A percentile compares a stretch with the other conserved stretches of the same genome.
Evolutionary conservation across 1,140 invertebrate genomes (phyloP).

Genomic region (Drosophila melanogaster): DNA sequence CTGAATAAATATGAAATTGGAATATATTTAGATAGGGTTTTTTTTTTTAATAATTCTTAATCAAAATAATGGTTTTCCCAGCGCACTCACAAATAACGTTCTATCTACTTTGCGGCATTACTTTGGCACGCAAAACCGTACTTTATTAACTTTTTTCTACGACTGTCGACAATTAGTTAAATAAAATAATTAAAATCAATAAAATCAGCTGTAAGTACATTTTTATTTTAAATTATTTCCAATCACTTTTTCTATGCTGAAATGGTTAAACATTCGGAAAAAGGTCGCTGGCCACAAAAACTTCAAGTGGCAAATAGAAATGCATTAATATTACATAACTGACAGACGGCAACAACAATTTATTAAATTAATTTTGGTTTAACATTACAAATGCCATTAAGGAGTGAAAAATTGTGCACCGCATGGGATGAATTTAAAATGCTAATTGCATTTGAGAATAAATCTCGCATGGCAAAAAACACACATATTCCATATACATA

Average conservation of each 20-base stretch:
- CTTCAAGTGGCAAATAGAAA: slow-evolving; percentile 47
- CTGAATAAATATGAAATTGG: neutral
- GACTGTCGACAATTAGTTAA: neutral
- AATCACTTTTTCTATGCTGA: neutral
- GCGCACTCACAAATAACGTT: neutral
- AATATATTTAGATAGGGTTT: neutral
- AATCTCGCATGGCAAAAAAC: slow-evolving; percentile 59
- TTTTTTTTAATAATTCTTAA: neutral
- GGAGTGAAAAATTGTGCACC: slow-evolving; percentile 38
- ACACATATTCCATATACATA: neutral
- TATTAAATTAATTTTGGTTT: slow-evolving; percentile 65
- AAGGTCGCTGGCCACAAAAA: slow-evolving; percentile 4
- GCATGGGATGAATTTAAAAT: slow-evolving; percentile 66
- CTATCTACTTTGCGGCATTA: neutral
- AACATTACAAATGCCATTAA: slow-evolving; percentile 61
- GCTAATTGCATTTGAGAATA: slow-evolving; percentile 76
- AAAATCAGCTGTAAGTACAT: slow-evolving; percentile 1
- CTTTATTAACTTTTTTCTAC: slow-evolving; percentile 4
- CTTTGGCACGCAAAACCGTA: neutral
- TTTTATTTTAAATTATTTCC: neutral
- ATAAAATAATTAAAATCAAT: slow-evolving; percentile 30
- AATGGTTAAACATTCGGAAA: neutral
- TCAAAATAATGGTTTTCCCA: no score
- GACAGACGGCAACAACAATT: slow-evolving; percentile 31
- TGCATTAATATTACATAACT: slow-evolving; percentile 33